A percentile compares a stretch with the other conserved stretches of the same genome.
These are phyloP conservation scores for Jacana jacana DNA, from an alignment of 2,113 vertebrate species.

Conservation along the genomic window DNA sequence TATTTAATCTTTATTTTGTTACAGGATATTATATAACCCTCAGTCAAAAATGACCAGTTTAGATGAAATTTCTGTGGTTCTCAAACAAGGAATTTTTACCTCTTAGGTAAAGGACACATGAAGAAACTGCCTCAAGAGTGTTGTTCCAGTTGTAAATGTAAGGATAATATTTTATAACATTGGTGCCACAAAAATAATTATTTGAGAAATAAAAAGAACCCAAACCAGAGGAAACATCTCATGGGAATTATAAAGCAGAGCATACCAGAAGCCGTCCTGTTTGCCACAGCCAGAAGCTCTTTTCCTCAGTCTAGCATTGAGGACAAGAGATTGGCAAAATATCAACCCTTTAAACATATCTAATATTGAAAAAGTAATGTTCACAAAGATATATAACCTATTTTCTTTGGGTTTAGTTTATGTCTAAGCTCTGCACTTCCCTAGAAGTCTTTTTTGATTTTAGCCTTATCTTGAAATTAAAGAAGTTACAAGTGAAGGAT, in stretches of 20 bases:
- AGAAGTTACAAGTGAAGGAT: background rate
- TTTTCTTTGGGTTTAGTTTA: background rate
- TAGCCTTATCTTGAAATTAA: background rate
- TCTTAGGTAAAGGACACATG: background rate
- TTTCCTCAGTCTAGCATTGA: background rate
- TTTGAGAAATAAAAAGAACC: background rate
- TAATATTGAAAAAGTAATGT: background rate
- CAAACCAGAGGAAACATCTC: background rate
- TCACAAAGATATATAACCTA: background rate
- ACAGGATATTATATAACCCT: background rate
- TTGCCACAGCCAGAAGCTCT: background rate
- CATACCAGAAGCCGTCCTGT: background rate
- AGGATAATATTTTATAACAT: background rate
- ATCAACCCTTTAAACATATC: background rate
- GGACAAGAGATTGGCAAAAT: background rate
- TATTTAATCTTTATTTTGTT: conserved; percentile 8
- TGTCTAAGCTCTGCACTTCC: background rate
- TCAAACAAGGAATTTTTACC: background rate
- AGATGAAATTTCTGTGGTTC: background rate
- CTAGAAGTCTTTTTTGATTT: background rate
- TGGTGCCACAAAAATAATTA: conserved; percentile 3
- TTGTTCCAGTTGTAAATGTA: background rate
- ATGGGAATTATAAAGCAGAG: background rate
- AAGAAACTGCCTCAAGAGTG: background rate
- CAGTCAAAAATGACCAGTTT: background rate